These are phyloP conservation scores for Tragopan temminckii DNA, from an alignment of 2,797 vertebrate species.

Conservation along the genomic window DNA sequence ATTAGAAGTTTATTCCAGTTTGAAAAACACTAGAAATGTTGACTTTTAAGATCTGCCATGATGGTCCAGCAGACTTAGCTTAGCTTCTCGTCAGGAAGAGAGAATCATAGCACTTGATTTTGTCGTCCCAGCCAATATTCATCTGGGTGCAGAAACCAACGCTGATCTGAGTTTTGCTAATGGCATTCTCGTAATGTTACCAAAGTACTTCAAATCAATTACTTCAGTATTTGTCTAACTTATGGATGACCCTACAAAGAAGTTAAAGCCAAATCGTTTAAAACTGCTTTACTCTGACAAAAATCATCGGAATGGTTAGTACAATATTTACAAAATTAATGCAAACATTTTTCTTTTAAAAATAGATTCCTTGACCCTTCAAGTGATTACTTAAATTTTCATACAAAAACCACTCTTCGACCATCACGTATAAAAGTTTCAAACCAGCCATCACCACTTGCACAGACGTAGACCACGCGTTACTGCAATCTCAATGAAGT, in stretches of 20 bases:
- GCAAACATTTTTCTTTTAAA: neutral
- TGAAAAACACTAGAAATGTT: neutral
- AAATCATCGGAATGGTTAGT: neutral
- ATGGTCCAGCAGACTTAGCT: neutral
- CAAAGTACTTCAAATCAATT: neutral
- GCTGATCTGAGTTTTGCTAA: neutral
- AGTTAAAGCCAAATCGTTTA: neutral
- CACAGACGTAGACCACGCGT: neutral
- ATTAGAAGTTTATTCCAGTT: neutral
- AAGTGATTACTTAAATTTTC: neutral
- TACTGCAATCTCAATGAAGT: neutral
- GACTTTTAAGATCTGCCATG: neutral
- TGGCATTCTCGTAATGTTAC: neutral
- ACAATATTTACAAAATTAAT: neutral
- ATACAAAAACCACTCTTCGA: neutral
- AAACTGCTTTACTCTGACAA: neutral
- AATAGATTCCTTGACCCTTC: neutral
- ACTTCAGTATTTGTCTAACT: rapidly evolving
- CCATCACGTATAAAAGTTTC: neutral
- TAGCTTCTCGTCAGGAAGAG: neutral
- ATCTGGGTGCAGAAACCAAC: neutral
- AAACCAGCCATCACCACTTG: neutral
- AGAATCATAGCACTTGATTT: neutral
- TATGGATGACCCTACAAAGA: neutral
- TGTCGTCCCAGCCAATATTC: neutral